Percentiles rank a stretch among this genome's conserved stretches.
Evolutionary conservation across 2,888 invertebrate genomes (phyloP).

Genomic region (Heliconius hortense): DNA sequence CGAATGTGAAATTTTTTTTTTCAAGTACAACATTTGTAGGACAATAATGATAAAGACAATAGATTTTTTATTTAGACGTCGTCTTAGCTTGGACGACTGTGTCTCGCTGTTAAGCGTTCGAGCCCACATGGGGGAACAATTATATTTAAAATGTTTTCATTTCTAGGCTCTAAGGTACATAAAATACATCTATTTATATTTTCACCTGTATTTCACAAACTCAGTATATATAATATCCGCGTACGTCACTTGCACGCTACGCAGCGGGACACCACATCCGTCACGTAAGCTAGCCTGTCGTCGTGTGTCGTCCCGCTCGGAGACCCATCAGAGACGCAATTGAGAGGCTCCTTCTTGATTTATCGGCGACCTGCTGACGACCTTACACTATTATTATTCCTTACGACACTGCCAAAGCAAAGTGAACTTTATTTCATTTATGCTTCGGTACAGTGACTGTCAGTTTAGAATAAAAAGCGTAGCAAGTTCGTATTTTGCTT

Average conservation of each 20-base stretch:
- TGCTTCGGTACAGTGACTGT: not conserved
- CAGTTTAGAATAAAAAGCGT: conserved; percentile 9
- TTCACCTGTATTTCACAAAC: too few species aligned
- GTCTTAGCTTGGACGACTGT: too few species aligned
- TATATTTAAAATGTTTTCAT: too few species aligned
- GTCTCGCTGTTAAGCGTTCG: too few species aligned
- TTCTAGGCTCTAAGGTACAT: too few species aligned
- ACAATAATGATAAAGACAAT: too few species aligned
- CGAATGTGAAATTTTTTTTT: too few species aligned
- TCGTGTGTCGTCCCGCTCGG: too few species aligned
- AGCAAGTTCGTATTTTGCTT: conserved; percentile 40
- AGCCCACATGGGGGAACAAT: too few species aligned
- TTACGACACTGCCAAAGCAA: not conserved
- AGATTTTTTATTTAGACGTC: too few species aligned
- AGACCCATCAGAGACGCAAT: conserved; percentile 10
- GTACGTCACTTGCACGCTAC: not conserved
- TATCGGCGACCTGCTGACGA: conserved; percentile 27
- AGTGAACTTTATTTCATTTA: not conserved
- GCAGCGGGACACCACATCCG: conserved; percentile 13
- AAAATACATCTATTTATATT: too few species aligned
- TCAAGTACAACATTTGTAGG: too few species aligned
- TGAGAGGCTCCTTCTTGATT: conserved; percentile 29
- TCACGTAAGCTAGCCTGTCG: conserved; percentile 18
- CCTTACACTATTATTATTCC: conserved; percentile 26
- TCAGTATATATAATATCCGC: not conserved